Evolutionary conservation across 2,113 vertebrate species (phyloP).

Genomic region (Petaurus breviceps): DNA sequence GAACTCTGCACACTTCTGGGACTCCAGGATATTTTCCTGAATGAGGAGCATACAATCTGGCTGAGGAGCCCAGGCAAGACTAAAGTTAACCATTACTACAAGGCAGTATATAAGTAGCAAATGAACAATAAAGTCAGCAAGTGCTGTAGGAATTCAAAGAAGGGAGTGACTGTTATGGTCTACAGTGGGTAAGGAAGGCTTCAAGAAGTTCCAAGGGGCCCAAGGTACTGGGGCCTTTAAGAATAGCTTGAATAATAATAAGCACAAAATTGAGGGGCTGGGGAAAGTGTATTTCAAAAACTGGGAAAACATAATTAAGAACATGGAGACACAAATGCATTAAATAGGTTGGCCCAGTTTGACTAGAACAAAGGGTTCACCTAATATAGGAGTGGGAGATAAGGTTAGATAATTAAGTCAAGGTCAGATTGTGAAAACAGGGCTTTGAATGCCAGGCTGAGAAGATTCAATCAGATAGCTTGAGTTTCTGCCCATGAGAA

Average conservation of each 20-base stretch:
- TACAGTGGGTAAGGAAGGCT: neutral
- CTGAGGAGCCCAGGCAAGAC: neutral
- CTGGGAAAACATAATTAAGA: neutral
- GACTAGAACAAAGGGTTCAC: neutral
- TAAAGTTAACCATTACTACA: neutral
- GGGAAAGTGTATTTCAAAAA: neutral
- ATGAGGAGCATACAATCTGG: neutral
- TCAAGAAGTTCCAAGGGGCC: neutral
- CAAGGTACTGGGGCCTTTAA: neutral
- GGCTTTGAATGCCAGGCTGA: neutral
- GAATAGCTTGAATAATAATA: neutral
- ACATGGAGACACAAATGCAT: neutral
- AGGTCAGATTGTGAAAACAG: neutral
- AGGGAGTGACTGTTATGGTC: neutral
- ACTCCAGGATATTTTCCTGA: neutral
- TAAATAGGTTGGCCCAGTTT: neutral
- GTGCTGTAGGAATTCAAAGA: neutral
- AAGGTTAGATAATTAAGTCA: neutral
- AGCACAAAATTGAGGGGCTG: neutral
- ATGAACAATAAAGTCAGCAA: neutral
- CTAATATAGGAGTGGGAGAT: accelerated
- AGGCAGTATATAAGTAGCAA: neutral
- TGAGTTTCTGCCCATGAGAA: neutral
- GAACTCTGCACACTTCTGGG: neutral
- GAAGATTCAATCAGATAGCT: no score